Conservation (phyloP, 2,113 vertebrate species). For the Turdus rufiventris region DNA sequence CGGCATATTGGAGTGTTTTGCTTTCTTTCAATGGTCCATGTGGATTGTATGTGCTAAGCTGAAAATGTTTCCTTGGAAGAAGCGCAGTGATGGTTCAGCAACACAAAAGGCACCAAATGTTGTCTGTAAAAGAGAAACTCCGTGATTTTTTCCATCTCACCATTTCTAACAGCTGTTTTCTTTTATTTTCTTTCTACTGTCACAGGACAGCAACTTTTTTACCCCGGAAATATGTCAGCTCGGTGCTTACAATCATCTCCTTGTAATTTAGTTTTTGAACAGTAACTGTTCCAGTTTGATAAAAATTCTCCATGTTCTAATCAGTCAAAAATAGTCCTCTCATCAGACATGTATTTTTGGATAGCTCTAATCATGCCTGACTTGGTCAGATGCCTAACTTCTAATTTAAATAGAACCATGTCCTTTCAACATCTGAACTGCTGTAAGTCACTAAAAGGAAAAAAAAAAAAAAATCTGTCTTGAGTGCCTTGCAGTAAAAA, state of each 20-base stretch:
- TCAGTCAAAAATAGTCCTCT: background rate
- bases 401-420: background rate
- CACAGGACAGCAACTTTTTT: background rate
- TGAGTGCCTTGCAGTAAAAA: background rate
- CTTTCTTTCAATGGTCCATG: background rate
- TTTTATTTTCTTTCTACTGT: background rate
- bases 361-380: background rate
- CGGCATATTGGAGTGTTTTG: background rate
- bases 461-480: no score
- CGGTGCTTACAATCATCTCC: background rate
- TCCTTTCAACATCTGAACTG: background rate
- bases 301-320: background rate
- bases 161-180: background rate
- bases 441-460: background rate
- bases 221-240: background rate
- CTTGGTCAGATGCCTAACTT: background rate
- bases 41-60: background rate
- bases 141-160: background rate
- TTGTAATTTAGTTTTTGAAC: background rate
- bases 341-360: background rate
- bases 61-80: background rate
- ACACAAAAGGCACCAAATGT: background rate
- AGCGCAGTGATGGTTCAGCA: background rate
- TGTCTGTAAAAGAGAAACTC: background rate
- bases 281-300: background rate